phyloP scores from a whole-genome alignment of 2,888 invertebrate species.

The Agrypnus murinus region DNA sequence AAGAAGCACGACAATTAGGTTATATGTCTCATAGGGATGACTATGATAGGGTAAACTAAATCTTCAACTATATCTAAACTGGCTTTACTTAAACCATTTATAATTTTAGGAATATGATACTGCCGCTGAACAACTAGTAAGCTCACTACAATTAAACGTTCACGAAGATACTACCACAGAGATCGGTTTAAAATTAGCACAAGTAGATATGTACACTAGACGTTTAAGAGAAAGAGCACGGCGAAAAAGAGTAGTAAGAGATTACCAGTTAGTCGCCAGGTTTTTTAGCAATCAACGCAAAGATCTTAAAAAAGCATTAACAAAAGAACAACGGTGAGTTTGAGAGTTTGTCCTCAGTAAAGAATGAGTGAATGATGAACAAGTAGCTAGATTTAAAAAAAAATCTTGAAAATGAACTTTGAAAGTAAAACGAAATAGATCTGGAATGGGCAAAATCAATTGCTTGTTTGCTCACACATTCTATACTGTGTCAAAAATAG shows the following conservation, averaged over 20 bases:
- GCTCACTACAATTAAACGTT: constrained; percentile 85
- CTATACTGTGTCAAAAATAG: no score
- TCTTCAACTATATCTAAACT: no score
- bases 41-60: constrained; percentile 93
- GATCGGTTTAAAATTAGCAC: constrained; percentile 90
- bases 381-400: no score
- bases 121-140: constrained; percentile 91
- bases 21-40: constrained; percentile 98
- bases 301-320: constrained; percentile 72
- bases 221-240: constrained; percentile 89
- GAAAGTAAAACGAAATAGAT: no score
- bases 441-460: no score
- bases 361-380: no score
- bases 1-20: constrained; percentile 91
- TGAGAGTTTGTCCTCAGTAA: not conserved
- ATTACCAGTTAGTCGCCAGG: constrained; percentile 91
- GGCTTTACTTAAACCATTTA: no score
- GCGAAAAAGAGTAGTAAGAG: constrained; percentile 91
- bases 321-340: constrained; percentile 85
- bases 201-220: constrained; percentile 93
- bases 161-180: constrained; percentile 93
- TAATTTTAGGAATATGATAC: constrained; percentile 89
- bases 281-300: constrained; percentile 81
- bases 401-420: no score
- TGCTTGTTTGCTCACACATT: no score